A percentile compares a stretch with the other conserved stretches of the same genome.
Conservation (phyloP, 2,113 vertebrate genomes). For the Zapus hudsonius region DNA sequence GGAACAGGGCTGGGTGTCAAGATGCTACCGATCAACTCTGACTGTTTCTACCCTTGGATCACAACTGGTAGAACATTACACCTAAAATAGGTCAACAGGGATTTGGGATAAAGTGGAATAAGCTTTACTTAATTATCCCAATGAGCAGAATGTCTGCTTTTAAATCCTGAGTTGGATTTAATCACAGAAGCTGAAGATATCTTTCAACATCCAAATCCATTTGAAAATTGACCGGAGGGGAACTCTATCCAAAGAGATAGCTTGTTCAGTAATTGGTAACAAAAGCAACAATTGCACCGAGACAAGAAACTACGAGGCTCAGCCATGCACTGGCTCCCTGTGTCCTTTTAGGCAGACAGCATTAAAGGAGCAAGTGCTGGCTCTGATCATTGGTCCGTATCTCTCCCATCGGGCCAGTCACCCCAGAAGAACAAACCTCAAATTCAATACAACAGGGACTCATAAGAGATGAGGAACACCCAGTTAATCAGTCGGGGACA, state of each 20-base stretch:
- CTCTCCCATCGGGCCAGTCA: neutral
- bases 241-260: neutral
- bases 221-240: constrained; percentile 59
- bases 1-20: neutral
- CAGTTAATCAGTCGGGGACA: neutral
- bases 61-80: constrained; percentile 45
- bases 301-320: neutral
- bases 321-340: neutral
- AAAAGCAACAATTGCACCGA: neutral
- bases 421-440: constrained; percentile 63
- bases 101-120: constrained; percentile 66
- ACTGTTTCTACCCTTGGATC: constrained; percentile 63
- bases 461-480: neutral
- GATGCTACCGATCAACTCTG: neutral
- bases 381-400: constrained; percentile 39
- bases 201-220: constrained; percentile 65
- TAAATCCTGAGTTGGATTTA: constrained; percentile 74
- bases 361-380: neutral
- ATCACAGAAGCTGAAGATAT: constrained; percentile 64
- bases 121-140: constrained; percentile 79
- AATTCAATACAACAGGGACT: constrained; percentile 55
- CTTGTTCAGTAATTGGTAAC: neutral
- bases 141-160: constrained; percentile 62
- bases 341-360: neutral
- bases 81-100: constrained; percentile 80